Evolutionary conservation across 2,888 invertebrate species (phyloP).

Genomic region (Calliscelio sp.): DNA sequence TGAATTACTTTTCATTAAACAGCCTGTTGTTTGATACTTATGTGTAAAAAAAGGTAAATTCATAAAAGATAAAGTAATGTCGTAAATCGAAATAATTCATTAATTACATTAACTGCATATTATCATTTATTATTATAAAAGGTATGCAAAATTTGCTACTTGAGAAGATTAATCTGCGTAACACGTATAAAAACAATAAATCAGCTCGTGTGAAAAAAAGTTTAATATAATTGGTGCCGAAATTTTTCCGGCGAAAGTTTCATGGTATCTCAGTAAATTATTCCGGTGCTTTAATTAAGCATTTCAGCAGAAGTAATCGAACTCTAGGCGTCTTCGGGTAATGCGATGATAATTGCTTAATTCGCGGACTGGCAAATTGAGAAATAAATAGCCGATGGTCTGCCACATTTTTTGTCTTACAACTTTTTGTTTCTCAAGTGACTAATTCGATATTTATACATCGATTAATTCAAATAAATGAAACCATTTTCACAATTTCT

Average conservation of each 20-base stretch:
- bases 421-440: conserved; percentile 22
- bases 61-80: too few species aligned
- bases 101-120: conserved; percentile 33
- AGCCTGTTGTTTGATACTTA: too few species aligned
- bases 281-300: conserved; percentile 53
- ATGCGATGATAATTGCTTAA: conserved; percentile 71
- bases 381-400: conserved; percentile 73
- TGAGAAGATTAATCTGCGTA: background rate
- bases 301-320: conserved; percentile 45
- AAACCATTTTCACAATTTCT: too few species aligned
- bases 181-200: conserved; percentile 10
- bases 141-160: conserved; percentile 1
- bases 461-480: background rate
- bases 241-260: background rate
- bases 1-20: too few species aligned
- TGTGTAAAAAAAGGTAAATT: too few species aligned
- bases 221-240: background rate
- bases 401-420: conserved; percentile 28
- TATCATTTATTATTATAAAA: conserved; percentile 2
- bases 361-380: conserved; percentile 69
- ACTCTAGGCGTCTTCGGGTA: conserved; percentile 39
- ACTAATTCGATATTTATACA: conserved; percentile 18
- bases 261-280: conserved; percentile 40
- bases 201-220: background rate
- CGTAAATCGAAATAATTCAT: conserved; percentile 1